Evolutionary conservation across 1,140 invertebrate species (phyloP).

Genomic region (Heliconius eleuchia): DNA sequence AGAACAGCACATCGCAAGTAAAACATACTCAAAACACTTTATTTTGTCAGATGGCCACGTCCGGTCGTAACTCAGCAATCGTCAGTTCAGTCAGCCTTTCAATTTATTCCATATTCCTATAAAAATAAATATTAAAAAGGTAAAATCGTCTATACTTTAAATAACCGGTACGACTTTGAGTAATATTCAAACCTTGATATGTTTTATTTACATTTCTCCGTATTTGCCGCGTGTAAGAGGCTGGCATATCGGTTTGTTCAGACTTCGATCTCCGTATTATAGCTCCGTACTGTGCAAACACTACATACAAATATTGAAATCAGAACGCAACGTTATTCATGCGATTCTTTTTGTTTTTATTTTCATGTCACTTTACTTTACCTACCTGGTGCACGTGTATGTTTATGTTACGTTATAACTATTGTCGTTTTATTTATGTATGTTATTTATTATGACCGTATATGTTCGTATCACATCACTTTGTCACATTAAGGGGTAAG

Average conservation of each 20-base stretch:
- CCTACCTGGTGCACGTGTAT: constrained; percentile 14
- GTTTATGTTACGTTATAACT: background rate
- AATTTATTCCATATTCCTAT: background rate
- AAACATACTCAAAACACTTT: too few species aligned
- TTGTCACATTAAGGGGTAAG: too few species aligned
- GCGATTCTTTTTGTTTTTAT: constrained; percentile 49
- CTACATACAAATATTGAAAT: constrained; percentile 58
- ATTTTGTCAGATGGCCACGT: too few species aligned
- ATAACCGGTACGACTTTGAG: constrained; percentile 12
- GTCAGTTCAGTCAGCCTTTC: background rate
- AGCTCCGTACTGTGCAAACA: constrained; percentile 56
- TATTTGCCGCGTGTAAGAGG: constrained; percentile 46
- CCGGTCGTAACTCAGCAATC: background rate
- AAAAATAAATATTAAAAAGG: constrained; percentile 2
- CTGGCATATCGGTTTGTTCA: constrained; percentile 43
- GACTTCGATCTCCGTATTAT: constrained; percentile 47
- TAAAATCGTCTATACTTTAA: constrained; percentile 12
- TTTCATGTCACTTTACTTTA: constrained; percentile 39
- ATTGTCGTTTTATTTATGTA: background rate
- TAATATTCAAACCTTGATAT: constrained; percentile 31
- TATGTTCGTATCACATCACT: too few species aligned
- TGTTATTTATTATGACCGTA: background rate
- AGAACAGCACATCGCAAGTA: too few species aligned
- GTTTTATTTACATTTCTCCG: constrained; percentile 56
- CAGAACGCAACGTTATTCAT: constrained; percentile 54